A percentile compares a stretch with the other conserved stretches of the same genome.
phyloP scores from a whole-genome alignment of 2,113 vertebrate genomes.

The Microcebus lehilahytsara region DNA sequence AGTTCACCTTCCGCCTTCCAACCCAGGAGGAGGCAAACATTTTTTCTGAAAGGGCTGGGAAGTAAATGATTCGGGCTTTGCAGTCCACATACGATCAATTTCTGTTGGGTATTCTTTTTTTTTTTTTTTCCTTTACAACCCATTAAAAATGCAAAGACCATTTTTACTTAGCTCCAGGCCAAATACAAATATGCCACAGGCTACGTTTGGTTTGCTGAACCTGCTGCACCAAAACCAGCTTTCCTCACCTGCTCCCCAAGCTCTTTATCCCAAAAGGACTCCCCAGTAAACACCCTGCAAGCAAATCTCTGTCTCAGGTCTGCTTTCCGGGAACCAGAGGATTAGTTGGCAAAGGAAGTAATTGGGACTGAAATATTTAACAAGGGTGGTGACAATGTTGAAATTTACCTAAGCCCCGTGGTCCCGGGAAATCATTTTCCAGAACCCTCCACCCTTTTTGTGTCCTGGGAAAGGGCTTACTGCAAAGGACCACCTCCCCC shows the following conservation, averaged over 20 bases:
- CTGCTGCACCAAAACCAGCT: not conserved
- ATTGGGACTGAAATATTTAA: not conserved
- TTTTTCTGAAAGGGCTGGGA: not conserved
- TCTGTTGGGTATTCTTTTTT: not conserved
- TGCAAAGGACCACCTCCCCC: not conserved
- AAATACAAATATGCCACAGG: not conserved
- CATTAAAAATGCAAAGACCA: not conserved
- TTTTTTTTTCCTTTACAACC: not conserved
- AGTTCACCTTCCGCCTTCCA: not conserved
- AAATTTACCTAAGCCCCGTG: not conserved
- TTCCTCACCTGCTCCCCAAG: not conserved
- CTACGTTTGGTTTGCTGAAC: not conserved
- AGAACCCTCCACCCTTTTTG: not conserved
- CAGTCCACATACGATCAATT: not conserved
- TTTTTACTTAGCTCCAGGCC: not conserved
- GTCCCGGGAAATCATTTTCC: not conserved
- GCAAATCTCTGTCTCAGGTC: not conserved
- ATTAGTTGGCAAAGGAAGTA: not conserved
- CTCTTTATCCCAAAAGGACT: not conserved
- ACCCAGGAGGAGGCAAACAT: not conserved
- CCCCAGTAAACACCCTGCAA: not conserved
- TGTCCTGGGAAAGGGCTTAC: not conserved
- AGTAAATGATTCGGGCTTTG: not conserved
- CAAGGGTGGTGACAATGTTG: not conserved
- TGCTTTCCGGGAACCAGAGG: not conserved